Percentiles rank a stretch among this genome's conserved stretches.
phyloP scores from a whole-genome alignment of 2,797 vertebrate species.

The Chrosomus eos region DNA sequence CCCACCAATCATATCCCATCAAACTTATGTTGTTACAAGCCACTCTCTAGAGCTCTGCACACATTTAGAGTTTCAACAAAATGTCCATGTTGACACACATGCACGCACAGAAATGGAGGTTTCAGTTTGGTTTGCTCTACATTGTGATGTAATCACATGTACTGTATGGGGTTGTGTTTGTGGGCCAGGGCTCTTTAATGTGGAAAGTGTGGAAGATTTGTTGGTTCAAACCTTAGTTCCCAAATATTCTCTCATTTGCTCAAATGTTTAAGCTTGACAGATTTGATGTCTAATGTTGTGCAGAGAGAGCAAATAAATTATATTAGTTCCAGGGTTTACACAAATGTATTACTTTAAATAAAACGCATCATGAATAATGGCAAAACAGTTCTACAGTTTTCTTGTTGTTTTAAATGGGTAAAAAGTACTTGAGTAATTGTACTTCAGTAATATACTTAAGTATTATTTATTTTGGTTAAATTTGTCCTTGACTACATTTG shows the following conservation, averaged over 20 bases:
- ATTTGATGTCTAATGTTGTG: conserved; percentile 1
- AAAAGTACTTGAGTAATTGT: neutral
- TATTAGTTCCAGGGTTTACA: neutral
- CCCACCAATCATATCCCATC: conserved; percentile 72
- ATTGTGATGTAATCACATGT: conserved; percentile 21
- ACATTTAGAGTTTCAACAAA: conserved; percentile 61
- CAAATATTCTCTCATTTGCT: conserved; percentile 26
- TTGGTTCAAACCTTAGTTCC: conserved; percentile 5
- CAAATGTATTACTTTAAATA: neutral
- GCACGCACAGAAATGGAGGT: conserved; percentile 3
- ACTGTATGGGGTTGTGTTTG: conserved; percentile 10
- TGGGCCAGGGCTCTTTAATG: neutral
- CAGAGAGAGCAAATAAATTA: neutral
- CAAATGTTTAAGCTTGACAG: neutral
- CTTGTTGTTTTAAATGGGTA: neutral
- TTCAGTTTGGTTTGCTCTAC: conserved; percentile 29
- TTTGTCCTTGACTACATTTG: neutral
- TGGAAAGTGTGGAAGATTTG: conserved; percentile 17
- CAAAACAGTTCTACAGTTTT: neutral
- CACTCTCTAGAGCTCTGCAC: conserved; percentile 63
- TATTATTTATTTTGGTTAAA: neutral
- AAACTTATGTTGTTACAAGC: conserved; percentile 71
- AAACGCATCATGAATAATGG: neutral
- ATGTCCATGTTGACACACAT: conserved; percentile 19
- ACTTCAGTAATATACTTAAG: neutral